Evolutionary conservation across 92 coral and sea anemone species (phyloP).

Genomic region (Micromussa lordhowensis): DNA sequence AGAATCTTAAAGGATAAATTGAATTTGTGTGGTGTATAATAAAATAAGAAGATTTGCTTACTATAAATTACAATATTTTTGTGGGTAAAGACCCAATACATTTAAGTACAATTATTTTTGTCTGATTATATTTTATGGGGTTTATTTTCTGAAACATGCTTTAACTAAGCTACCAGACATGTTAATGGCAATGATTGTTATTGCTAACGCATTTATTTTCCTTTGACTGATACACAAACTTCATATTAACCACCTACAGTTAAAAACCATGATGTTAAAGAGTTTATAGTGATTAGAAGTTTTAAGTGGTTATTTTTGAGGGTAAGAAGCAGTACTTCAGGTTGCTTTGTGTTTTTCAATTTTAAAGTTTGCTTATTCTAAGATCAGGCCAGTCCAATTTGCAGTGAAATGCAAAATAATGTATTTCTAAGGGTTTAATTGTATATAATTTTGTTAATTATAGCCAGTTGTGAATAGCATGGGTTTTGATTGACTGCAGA

Average conservation of each 20-base stretch:
- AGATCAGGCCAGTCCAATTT: neutral
- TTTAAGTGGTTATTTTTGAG: too few relatives aligned
- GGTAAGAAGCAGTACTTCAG: too few relatives aligned
- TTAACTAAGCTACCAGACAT: neutral
- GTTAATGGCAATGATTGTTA: too few relatives aligned
- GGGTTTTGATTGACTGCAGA: neutral
- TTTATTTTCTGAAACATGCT: neutral
- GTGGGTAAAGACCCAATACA: neutral
- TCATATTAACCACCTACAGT: too few relatives aligned
- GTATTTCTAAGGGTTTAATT: neutral
- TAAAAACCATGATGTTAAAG: too few relatives aligned
- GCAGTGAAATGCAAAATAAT: neutral
- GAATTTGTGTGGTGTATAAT: neutral
- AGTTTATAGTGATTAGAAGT: too few relatives aligned
- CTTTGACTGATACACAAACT: too few relatives aligned
- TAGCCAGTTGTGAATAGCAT: neutral
- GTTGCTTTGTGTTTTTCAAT: too few relatives aligned
- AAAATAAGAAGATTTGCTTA: neutral
- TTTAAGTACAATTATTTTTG: neutral
- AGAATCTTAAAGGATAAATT: neutral
- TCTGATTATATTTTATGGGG: neutral
- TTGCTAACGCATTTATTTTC: too few relatives aligned
- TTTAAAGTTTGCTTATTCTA: neutral
- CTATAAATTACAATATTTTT: neutral
- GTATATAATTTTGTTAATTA: neutral